A percentile compares a stretch with the other conserved stretches of the same genome.
Conservation (phyloP, 1,140 invertebrate species). For the Drusus annulatus region DNA sequence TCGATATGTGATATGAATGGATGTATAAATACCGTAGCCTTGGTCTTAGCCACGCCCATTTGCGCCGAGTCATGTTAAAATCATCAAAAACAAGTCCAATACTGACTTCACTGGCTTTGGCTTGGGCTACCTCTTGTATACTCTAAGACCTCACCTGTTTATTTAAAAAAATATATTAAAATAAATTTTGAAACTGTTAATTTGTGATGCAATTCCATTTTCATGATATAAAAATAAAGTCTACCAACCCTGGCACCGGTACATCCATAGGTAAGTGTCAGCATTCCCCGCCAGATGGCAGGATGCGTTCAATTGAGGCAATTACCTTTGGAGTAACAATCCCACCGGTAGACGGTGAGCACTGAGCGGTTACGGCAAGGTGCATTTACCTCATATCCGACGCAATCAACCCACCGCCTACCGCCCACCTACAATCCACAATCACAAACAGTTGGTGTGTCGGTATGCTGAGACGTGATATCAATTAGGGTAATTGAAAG, state of each 20-base stretch:
- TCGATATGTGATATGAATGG: too few species aligned
- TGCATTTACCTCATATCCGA: constrained; percentile 36
- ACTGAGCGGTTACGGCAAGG: background rate
- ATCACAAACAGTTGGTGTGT: constrained; percentile 7
- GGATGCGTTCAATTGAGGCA: constrained; percentile 20
- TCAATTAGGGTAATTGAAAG: too few species aligned
- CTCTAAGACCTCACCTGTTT: too few species aligned
- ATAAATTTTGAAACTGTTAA: too few species aligned
- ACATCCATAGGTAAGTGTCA: constrained; percentile 2
- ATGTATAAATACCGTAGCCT: too few species aligned
- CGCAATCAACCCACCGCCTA: background rate
- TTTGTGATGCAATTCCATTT: too few species aligned
- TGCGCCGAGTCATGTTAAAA: too few species aligned
- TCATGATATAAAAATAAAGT: background rate
- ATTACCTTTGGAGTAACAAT: constrained; percentile 37
- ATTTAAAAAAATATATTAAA: too few species aligned
- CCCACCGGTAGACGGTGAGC: constrained; percentile 4
- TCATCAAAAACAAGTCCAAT: too few species aligned
- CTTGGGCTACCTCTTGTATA: too few species aligned
- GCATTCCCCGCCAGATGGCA: constrained; percentile 11
- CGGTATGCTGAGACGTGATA: background rate
- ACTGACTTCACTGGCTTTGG: too few species aligned
- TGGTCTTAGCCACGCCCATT: too few species aligned
- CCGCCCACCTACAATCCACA: constrained; percentile 16
- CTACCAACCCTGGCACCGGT: background rate